phyloP scores from a whole-genome alignment of 2,888 invertebrate genomes.

The Odontocerum albicorne region DNA sequence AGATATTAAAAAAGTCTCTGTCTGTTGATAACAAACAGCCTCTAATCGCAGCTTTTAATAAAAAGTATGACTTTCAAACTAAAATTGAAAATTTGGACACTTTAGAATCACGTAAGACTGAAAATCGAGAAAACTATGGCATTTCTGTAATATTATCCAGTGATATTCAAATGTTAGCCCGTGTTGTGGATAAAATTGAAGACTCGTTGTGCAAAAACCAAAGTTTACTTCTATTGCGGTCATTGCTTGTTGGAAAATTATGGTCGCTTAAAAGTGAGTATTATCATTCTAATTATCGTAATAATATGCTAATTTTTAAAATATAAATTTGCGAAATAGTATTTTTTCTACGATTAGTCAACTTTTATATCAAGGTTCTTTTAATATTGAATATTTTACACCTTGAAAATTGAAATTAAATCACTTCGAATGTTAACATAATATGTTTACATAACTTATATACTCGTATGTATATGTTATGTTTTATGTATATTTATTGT shows the following conservation, averaged over 20 bases:
- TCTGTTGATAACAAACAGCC: not conserved
- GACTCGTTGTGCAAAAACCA: conserved; percentile 55
- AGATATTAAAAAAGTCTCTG: not conserved
- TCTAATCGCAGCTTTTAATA: not conserved
- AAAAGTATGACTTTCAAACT: not conserved
- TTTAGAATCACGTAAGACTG: not conserved
- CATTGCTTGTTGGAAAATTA: conserved; percentile 53
- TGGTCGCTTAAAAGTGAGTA: conserved; percentile 47
- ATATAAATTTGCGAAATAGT: not conserved
- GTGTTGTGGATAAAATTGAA: conserved; percentile 53
- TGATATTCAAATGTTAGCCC: conserved; percentile 53
- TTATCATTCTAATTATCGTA: not conserved
- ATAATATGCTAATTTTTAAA: not conserved
- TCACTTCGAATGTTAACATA: no score
- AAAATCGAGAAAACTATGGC: conserved; percentile 16
- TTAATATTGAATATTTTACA: no score
- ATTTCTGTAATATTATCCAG: conserved; percentile 48
- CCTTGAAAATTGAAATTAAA: no score
- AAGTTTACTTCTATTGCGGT: conserved; percentile 52
- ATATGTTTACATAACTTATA: no score
- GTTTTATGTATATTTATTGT: no score
- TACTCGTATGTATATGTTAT: no score
- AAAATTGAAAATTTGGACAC: conserved; percentile 2
- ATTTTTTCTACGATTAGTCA: no score
- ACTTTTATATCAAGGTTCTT: no score